phyloP scores from a whole-genome alignment of 2,888 invertebrate genomes.

The Julus scanicus region DNA sequence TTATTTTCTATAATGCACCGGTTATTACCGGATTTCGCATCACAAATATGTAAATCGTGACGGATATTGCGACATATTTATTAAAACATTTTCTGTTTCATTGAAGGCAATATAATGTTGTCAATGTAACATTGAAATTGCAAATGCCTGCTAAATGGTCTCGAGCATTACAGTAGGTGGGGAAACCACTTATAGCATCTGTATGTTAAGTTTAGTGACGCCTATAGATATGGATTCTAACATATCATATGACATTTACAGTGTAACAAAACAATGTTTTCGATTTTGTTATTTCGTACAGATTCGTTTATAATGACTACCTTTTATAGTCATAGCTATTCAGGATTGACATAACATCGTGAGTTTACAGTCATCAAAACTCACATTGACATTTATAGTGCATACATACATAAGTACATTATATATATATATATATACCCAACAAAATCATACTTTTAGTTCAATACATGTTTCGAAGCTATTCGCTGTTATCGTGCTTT shows the following conservation, averaged over 20 bases:
- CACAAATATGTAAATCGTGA: not conserved
- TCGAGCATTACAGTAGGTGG: not conserved
- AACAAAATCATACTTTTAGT: no score
- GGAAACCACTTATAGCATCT: not conserved
- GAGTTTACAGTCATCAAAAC: not conserved
- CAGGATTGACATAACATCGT: not conserved
- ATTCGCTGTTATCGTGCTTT: slow-evolving; percentile 7
- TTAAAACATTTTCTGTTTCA: not conserved
- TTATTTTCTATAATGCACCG: not conserved
- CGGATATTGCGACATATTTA: not conserved
- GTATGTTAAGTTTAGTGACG: not conserved
- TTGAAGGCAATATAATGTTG: not conserved
- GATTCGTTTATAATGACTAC: not conserved
- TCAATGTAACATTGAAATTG: not conserved
- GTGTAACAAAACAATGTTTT: no score
- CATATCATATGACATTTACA: not conserved
- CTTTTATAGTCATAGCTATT: no score
- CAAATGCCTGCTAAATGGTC: not conserved
- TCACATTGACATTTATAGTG: no score
- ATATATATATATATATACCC: no score
- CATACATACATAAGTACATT: no score
- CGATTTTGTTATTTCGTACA: no score
- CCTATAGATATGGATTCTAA: not conserved
- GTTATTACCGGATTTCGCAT: not conserved
- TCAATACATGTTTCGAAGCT: not conserved